Evolutionary conservation across 2,113 vertebrate species (phyloP).

Genomic region (Brachypodius melanocephalos): DNA sequence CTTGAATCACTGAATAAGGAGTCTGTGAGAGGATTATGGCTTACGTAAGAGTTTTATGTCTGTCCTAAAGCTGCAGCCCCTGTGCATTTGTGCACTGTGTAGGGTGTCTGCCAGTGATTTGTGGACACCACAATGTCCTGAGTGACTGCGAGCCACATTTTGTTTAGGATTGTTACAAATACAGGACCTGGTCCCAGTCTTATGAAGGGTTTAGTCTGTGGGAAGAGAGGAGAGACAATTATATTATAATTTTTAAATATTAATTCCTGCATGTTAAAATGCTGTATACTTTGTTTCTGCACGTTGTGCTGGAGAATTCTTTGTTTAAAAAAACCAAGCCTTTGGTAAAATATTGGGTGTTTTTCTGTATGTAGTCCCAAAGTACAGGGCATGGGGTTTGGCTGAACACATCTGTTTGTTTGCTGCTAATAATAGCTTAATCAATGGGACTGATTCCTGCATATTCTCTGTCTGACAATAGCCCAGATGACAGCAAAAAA

Average conservation of each 20-base stretch:
- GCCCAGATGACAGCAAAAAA: background rate
- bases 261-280: background rate
- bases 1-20: slow-evolving; percentile 38
- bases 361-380: background rate
- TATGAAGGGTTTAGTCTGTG: background rate
- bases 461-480: background rate
- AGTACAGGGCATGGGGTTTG: background rate
- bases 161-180: background rate
- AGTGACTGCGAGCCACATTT: background rate
- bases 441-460: slow-evolving; percentile 18
- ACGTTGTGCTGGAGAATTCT: background rate
- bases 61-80: background rate
- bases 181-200: background rate
- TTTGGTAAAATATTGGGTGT: background rate
- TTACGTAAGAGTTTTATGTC: slow-evolving; percentile 58
- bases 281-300: background rate
- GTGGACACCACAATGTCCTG: background rate
- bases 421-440: slow-evolving; percentile 49
- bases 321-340: background rate
- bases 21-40: slow-evolving; percentile 51
- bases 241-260: background rate
- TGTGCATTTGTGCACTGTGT: background rate
- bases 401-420: background rate
- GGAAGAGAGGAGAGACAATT: background rate
- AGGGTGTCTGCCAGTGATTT: background rate